These are phyloP conservation scores for Amphipoea lucens DNA, from an alignment of 2,888 invertebrate species.

Conservation along the genomic window DNA sequence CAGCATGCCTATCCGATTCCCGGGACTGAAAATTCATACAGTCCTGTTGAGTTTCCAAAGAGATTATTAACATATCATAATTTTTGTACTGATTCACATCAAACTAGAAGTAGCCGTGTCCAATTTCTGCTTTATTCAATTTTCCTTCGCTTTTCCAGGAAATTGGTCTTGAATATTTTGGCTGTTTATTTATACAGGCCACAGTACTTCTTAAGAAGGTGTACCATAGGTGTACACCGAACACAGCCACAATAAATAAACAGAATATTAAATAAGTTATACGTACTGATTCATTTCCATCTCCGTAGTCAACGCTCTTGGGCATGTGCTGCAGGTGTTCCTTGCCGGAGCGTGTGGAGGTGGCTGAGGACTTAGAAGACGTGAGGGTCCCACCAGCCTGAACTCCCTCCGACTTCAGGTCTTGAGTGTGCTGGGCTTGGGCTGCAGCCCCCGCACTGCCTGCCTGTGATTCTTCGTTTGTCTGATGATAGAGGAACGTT, in stretches of 20 bases:
- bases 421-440: slow-evolving; percentile 81
- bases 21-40: slow-evolving; percentile 86
- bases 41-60: slow-evolving; percentile 54
- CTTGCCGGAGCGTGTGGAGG: slow-evolving; percentile 89
- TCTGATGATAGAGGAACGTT: slow-evolving; percentile 71
- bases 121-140: neutral
- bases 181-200: neutral
- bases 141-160: neutral
- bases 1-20: slow-evolving; percentile 92
- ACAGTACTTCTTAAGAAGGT: no score
- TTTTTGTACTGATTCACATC: neutral
- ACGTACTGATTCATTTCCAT: slow-evolving; percentile 91
- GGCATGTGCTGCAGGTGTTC: slow-evolving; percentile 90
- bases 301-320: slow-evolving; percentile 92
- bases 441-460: slow-evolving; percentile 75
- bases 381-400: slow-evolving; percentile 94
- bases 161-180: neutral
- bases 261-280: neutral
- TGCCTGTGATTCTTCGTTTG: slow-evolving; percentile 84
- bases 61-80: slow-evolving; percentile 9
- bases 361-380: slow-evolving; percentile 92
- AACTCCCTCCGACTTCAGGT: slow-evolving; percentile 94
- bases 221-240: neutral
- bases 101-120: neutral
- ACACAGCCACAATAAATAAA: neutral